Evolutionary conservation across 2,113 vertebrate genomes (phyloP).

Genomic region (Monarcha castaneiventris): DNA sequence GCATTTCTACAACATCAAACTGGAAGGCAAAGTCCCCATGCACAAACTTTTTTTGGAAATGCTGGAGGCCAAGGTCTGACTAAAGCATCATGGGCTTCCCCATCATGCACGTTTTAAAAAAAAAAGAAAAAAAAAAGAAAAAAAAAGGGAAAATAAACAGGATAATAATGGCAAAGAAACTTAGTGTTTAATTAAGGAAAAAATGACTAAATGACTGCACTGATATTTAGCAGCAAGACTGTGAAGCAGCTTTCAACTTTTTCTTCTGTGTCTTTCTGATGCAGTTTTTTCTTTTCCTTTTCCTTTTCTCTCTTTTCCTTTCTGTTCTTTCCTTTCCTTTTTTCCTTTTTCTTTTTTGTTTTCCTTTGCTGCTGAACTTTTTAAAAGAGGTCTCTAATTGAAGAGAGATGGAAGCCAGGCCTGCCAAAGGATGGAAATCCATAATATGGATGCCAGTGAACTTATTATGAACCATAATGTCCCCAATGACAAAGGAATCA

Average conservation of each 20-base stretch:
- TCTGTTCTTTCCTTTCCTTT: slow-evolving; percentile 63
- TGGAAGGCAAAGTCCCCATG: slow-evolving; percentile 99
- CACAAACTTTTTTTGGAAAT: slow-evolving; percentile 99
- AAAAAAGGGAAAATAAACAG: slow-evolving; percentile 73
- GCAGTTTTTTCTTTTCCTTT: slow-evolving; percentile 60
- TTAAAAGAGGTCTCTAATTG: slow-evolving; percentile 80
- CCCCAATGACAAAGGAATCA: slow-evolving; percentile 80
- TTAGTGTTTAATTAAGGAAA: slow-evolving; percentile 80
- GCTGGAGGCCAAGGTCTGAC: slow-evolving; percentile 99
- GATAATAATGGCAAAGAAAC: slow-evolving; percentile 76
- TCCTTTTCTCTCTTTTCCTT: slow-evolving; percentile 57
- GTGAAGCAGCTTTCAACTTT: slow-evolving; percentile 80
- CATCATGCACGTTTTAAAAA: slow-evolving; percentile 69
- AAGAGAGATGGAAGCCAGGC: slow-evolving; percentile 88
- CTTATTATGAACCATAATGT: slow-evolving; percentile 74
- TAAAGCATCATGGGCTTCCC: slow-evolving; percentile 72
- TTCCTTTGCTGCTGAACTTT: slow-evolving; percentile 57
- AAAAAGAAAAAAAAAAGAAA: slow-evolving; percentile 42
- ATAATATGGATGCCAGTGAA: slow-evolving; percentile 92
- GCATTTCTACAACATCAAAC: slow-evolving; percentile 99
- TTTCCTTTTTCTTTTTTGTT: slow-evolving; percentile 41
- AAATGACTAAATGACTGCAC: slow-evolving; percentile 77
- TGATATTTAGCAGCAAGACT: slow-evolving; percentile 82
- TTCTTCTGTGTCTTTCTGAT: slow-evolving; percentile 70
- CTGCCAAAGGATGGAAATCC: slow-evolving; percentile 97